phyloP scores from a whole-genome alignment of 2,113 vertebrate species.

The Ivindomyrus marchei region DNA sequence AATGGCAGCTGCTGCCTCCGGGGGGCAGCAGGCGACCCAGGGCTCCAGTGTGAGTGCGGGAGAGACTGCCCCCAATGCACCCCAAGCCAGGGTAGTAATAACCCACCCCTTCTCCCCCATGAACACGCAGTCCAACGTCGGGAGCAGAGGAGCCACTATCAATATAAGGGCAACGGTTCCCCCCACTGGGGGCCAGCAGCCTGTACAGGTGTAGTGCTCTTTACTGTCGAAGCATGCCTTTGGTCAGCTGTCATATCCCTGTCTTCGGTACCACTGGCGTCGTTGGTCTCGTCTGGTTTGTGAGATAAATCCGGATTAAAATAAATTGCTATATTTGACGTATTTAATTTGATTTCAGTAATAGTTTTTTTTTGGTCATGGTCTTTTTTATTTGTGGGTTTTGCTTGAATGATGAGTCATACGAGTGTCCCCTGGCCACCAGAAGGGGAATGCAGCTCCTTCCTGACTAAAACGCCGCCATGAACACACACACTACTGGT shows the following conservation, averaged over 20 bases:
- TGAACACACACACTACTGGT: not conserved
- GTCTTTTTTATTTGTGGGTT: not conserved
- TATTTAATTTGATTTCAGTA: not conserved
- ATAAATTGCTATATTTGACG: not conserved
- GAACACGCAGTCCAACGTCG: slow-evolving; percentile 50
- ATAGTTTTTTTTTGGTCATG: not conserved
- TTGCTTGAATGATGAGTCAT: not conserved
- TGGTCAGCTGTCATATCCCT: not conserved
- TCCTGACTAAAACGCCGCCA: not conserved
- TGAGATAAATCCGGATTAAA: not conserved
- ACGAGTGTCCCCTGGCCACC: not conserved
- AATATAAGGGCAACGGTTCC: slow-evolving; percentile 55
- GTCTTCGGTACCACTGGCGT: not conserved
- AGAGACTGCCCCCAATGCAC: slow-evolving; percentile 41
- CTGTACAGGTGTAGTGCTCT: slow-evolving; percentile 48
- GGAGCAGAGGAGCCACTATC: slow-evolving; percentile 59
- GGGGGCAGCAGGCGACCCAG: slow-evolving; percentile 31
- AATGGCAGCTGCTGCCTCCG: slow-evolving; percentile 68
- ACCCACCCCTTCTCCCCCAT: slow-evolving; percentile 65
- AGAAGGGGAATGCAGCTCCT: not conserved
- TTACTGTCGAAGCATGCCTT: not conserved
- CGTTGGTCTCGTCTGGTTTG: not conserved
- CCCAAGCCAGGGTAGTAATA: slow-evolving; percentile 75
- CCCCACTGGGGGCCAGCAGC: slow-evolving; percentile 56
- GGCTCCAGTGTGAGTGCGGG: slow-evolving; percentile 49